A percentile compares a stretch with the other conserved stretches of the same genome.
Conservation (phyloP, 2,113 vertebrate species). For the Xiphophorus hellerii region DNA sequence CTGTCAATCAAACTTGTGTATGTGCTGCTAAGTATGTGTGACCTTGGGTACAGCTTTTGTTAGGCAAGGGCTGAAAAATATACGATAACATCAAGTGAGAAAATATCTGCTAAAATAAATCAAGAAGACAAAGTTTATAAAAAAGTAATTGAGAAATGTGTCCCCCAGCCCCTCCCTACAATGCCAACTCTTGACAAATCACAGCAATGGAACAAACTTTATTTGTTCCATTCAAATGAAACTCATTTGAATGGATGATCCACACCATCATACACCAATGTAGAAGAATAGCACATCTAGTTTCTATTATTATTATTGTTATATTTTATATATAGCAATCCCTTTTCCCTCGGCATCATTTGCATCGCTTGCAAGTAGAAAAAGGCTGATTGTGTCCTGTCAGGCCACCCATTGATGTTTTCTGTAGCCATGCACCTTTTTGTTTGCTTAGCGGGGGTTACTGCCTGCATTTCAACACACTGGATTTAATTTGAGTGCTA, state of each 20-base stretch:
- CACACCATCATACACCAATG: background rate
- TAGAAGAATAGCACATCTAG: conserved; percentile 34
- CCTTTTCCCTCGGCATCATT: conserved; percentile 43
- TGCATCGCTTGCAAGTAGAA: conserved; percentile 43
- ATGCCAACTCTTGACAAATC: no score
- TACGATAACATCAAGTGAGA: no score
- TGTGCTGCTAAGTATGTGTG: no score
- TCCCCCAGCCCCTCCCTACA: no score
- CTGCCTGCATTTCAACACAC: conserved; percentile 64
- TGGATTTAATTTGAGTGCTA: conserved; percentile 67
- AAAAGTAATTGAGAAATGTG: no score
- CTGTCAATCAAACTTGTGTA: no score
- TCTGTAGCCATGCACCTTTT: conserved; percentile 41
- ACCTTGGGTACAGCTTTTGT: no score
- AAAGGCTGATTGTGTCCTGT: conserved; percentile 60
- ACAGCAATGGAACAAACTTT: no score
- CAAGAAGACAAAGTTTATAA: no score
- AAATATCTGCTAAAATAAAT: no score
- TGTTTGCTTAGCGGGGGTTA: conserved; percentile 63
- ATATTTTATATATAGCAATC: conserved; percentile 35
- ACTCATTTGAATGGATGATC: background rate
- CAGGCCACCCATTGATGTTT: conserved; percentile 59
- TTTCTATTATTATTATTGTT: conserved; percentile 25
- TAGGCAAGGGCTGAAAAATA: no score
- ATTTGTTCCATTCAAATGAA: no score